Evolutionary conservation across 2,888 invertebrate species (phyloP), one percentile per base, ranked within the genome.

Genomic region (Encarsia formosa): DNA sequence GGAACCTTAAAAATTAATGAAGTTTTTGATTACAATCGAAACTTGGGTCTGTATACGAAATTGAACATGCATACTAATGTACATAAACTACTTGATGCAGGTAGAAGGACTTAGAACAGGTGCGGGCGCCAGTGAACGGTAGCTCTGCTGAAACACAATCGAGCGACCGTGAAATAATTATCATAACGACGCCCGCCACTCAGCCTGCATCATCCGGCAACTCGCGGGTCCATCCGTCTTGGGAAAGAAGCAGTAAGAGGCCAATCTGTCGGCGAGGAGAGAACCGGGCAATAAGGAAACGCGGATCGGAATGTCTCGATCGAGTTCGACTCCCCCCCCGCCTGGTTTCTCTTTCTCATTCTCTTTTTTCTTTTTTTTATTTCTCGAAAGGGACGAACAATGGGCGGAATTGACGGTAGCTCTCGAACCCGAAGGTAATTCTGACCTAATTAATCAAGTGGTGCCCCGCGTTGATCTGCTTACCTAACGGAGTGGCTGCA

Each of bases 241-340:
- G 26, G 11, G 43, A 42, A 37, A 35, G 20, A 32, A 15, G 13
- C 22, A 22, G 41, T 26, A 20, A 15, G 29, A 38, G 44, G 16
- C 20, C 44, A 51, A 51, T 52, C 46, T 42, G 42, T 18, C 38
- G 38, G 9, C 24, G 2, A 15, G 46, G 9, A 39, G 44, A 24
- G 44, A 29, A 62, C 60, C 47, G 9, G 40, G 68, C 70, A 70
- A 70, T 71, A 67, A 70, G 70, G 70, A 71, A 70, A 70, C 62
- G 63, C 62, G 62, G 62, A 64, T 67, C 63, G 68, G 68, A 67
- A 67, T 68, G 67, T 65, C 67, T 65, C 65, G 66, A 66, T 68
- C 61, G 59, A 59, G 37, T 5, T 34, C 34, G 9, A 9, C 37
- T 16, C 19, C 37, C 9, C 13, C 5, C 6, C n/a, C 39, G 20